Evolutionary conservation across 2,797 vertebrate species (phyloP).

Genomic region (Micrastur ruficollis): DNA sequence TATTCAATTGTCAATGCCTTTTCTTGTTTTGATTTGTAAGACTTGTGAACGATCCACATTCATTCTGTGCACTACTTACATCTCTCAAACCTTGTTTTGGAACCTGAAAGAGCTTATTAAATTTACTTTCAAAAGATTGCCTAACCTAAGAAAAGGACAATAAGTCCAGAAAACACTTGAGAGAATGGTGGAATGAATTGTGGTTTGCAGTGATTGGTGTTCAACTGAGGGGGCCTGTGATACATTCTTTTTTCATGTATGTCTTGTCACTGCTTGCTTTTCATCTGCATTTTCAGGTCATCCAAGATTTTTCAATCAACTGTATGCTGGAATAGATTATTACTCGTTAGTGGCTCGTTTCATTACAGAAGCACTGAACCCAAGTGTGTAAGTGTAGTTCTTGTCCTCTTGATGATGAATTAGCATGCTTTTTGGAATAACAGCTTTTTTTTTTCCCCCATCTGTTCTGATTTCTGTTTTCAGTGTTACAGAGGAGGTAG

Average conservation of each 20-base stretch:
- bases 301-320: constrained; percentile 87
- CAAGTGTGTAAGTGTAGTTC: constrained; percentile 81
- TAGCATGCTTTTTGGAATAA: not conserved
- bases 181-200: not conserved
- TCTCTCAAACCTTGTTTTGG: not conserved
- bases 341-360: constrained; percentile 85
- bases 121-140: not conserved
- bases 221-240: not conserved
- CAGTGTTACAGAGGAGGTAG: not conserved
- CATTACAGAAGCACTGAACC: constrained; percentile 83
- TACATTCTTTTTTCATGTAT: not conserved
- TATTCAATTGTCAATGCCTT: not conserved
- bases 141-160: not conserved
- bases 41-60: not conserved
- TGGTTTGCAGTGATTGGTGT: not conserved
- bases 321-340: constrained; percentile 85
- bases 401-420: not conserved
- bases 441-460: not conserved
- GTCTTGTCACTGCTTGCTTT: not conserved
- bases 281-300: constrained; percentile 75
- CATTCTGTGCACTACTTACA: not conserved
- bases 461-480: not conserved
- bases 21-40: not conserved
- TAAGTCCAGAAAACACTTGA: not conserved
- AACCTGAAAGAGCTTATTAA: not conserved